Percentiles rank a stretch among this genome's conserved stretches.
phyloP scores from a whole-genome alignment of 2,113 vertebrate species.

The Candoia aspera region DNA sequence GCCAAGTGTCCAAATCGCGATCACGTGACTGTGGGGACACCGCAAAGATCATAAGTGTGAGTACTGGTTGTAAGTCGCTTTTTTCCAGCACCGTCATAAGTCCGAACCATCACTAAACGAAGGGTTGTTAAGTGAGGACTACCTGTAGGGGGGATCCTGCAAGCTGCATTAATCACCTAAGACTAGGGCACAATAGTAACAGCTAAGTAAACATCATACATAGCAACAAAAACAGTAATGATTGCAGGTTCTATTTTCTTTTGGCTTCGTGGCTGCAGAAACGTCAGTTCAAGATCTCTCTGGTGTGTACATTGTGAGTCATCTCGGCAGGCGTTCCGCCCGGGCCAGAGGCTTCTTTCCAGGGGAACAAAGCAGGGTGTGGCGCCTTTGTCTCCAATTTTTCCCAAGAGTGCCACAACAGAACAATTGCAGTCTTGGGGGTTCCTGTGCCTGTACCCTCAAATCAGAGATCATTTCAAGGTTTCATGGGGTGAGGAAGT shows the following conservation, averaged over 20 bases:
- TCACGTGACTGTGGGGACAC: too few relatives aligned
- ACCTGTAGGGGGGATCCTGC: neutral
- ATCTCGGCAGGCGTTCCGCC: neutral
- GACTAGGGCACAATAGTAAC: neutral
- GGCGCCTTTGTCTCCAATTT: neutral
- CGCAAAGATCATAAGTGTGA: too few relatives aligned
- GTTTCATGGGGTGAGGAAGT: neutral
- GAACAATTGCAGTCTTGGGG: neutral
- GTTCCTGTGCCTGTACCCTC: neutral
- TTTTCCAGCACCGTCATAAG: too few relatives aligned
- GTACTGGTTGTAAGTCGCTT: too few relatives aligned
- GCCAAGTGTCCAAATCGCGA: too few relatives aligned
- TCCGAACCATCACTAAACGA: too few relatives aligned
- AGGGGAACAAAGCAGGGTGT: slow-evolving; percentile 21
- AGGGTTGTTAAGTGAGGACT: too few relatives aligned
- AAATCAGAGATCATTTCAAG: neutral
- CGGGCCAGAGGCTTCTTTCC: slow-evolving; percentile 3
- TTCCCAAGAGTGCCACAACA: neutral
- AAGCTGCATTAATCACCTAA: neutral
- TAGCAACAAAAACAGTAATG: neutral
- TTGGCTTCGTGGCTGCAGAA: neutral
- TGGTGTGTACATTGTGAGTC: slow-evolving; percentile 18
- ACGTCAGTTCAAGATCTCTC: neutral
- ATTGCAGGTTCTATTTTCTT: neutral
- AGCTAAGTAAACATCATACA: neutral